Evolutionary conservation across 2,113 vertebrate species (phyloP).

Genomic region (Colinus virginianus): DNA sequence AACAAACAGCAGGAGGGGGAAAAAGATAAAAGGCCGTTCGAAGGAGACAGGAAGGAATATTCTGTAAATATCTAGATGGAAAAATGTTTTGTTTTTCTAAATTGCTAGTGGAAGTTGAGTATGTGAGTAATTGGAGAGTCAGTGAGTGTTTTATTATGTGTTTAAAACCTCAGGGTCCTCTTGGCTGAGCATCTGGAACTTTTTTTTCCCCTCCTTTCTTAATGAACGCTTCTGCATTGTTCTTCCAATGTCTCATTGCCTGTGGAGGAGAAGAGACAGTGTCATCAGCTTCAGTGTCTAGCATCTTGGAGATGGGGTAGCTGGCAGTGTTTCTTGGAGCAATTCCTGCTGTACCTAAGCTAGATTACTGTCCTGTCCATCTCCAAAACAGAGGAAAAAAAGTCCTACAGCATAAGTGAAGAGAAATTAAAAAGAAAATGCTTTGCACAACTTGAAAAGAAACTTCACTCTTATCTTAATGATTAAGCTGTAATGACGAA

Average conservation of each 20-base stretch:
- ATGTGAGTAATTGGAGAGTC: background rate
- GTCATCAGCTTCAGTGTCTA: background rate
- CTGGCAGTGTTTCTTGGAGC: background rate
- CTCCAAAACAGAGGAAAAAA: background rate
- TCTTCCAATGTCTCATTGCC: background rate
- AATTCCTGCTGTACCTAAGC: background rate
- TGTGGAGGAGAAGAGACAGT: background rate
- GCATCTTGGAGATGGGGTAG: background rate
- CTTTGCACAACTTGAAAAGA: background rate
- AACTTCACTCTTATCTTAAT: background rate
- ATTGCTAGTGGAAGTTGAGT: background rate
- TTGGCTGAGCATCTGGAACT: background rate
- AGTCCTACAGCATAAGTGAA: rapidly evolving
- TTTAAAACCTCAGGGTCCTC: background rate
- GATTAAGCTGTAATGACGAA: background rate
- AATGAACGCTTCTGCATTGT: background rate
- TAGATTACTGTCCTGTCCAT: background rate
- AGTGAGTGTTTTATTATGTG: background rate
- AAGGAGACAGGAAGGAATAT: background rate
- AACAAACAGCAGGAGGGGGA: background rate
- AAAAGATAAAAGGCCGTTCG: background rate
- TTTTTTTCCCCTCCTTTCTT: background rate
- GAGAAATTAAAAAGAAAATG: background rate
- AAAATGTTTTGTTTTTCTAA: background rate
- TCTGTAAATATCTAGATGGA: background rate